A percentile compares a stretch with the other conserved stretches of the same genome.
phyloP scores from a whole-genome alignment of 2,797 vertebrate species.

The Takifugu rubripes region DNA sequence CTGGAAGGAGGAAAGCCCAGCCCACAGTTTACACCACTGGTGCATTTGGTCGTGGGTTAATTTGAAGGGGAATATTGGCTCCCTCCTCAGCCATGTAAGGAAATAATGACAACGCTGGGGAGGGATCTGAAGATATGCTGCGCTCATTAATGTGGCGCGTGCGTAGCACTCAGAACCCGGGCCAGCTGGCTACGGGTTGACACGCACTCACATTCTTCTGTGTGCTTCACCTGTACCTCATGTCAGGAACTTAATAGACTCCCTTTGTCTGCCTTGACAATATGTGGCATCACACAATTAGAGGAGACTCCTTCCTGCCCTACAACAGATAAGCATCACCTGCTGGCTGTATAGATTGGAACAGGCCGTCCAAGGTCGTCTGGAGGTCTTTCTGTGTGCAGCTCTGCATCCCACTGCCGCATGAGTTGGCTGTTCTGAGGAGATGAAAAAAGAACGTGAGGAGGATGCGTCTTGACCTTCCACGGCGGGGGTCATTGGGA shows the following conservation, averaged over 20 bases:
- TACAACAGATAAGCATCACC: conserved; percentile 70
- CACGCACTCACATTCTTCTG: conserved; percentile 31
- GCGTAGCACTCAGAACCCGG: neutral
- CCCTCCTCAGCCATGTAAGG: neutral
- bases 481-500: conserved; percentile 39
- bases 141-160: conserved; percentile 10
- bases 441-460: conserved; percentile 32
- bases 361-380: conserved; percentile 71
- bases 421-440: conserved; percentile 41
- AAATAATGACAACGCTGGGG: conserved; percentile 8
- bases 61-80: neutral
- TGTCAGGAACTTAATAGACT: conserved; percentile 65
- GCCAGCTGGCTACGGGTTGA: conserved; percentile 33
- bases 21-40: conserved; percentile 11
- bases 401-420: conserved; percentile 40
- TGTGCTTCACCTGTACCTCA: conserved; percentile 49
- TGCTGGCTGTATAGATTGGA: conserved; percentile 71
- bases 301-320: conserved; percentile 61
- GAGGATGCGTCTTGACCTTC: conserved; percentile 53
- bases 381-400: conserved; percentile 70
- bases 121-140: neutral
- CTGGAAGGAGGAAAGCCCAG: conserved; percentile 11
- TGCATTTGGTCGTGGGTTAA: neutral
- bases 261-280: conserved; percentile 71
- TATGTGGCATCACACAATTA: conserved; percentile 73